Conservation (phyloP, 2,113 vertebrate genomes). For the Athene cunicularia region DNA sequence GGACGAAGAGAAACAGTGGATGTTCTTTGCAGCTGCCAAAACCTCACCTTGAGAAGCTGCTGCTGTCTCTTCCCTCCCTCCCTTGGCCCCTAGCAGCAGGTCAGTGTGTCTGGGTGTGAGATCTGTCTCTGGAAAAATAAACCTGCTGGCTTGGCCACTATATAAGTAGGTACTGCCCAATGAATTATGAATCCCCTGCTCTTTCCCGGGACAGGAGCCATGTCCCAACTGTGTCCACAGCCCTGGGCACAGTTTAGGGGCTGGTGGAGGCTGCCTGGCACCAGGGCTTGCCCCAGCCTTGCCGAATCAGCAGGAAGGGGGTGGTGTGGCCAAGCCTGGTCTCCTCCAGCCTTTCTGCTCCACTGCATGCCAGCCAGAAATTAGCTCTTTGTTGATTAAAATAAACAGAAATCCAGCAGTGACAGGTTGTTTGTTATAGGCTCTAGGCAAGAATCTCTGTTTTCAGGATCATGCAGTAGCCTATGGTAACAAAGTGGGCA, state of each 20-base stretch:
- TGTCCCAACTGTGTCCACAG: neutral
- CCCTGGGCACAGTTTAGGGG: neutral
- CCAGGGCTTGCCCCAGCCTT: neutral
- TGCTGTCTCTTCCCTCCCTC: neutral
- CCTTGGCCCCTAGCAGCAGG: neutral
- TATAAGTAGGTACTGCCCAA: neutral
- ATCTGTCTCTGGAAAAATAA: neutral
- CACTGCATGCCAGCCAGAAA: neutral
- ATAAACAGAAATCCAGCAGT: neutral
- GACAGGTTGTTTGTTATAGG: neutral
- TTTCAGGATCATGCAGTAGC: neutral
- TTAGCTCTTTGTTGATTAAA: constrained; percentile 13
- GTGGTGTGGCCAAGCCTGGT: neutral
- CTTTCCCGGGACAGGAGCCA: rapidly evolving
- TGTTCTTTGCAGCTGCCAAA: neutral
- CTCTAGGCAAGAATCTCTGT: neutral
- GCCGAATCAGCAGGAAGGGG: rapidly evolving
- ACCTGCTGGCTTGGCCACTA: neutral
- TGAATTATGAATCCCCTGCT: neutral
- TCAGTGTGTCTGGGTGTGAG: neutral
- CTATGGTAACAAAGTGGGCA: neutral
- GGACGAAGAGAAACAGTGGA: neutral
- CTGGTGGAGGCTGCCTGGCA: rapidly evolving
- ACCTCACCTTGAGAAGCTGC: neutral
- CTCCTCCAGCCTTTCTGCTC: neutral